Base-by-base conservation (phyloP, 2,888 invertebrate genomes). In the Oligia latruncula region DNA sequence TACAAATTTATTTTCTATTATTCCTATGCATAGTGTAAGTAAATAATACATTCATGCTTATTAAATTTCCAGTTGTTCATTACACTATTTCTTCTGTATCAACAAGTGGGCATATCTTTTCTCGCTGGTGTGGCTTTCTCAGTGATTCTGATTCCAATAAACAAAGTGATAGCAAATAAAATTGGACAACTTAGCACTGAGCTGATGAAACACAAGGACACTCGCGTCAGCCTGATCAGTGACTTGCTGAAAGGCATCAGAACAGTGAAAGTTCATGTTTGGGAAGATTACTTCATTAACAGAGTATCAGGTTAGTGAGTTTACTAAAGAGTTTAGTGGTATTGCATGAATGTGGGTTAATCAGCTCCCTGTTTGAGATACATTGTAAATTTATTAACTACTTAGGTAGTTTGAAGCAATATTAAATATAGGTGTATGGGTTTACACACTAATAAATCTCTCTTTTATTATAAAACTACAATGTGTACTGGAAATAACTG, bases 161-260 rank as follows among this genome's bases (percentile, higher is more conserved):
- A 99, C 96, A 98, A 99, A 93, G 95, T 97, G 90, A 97, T 99
- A 84, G 99, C 99, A 2, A 98, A 98, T 87, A 98, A 98, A 96
- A 99, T 99, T 92, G 99, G 98, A 70, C 92, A 97, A 74, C 97
- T 99, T 58, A 99, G 99, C 90, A 98, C 97, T 58, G 98, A 98
- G 91, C 97, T 99, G 97, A 99, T 99, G 99, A 96, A 97, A 58
- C 98, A 98, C 88, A 99, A 99, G 95, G 99, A 99, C 95, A 97
- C 97, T 43, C 97, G 99, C 88, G 98, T 99, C 35, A 98, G 98
- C 92, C 95, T 99, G 62, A 98, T 99, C 92, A 98, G 98, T 72
- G 99, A 99, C 96, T 97, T 99, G 83, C 96, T 99, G 80, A 97
- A 97, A 87, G 99, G 99, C 35, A 99, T 99, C 77, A 98, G 98